Evolutionary conservation across 2,113 vertebrate genomes (phyloP).

Genomic region (Gadus chalcogrammus): DNA sequence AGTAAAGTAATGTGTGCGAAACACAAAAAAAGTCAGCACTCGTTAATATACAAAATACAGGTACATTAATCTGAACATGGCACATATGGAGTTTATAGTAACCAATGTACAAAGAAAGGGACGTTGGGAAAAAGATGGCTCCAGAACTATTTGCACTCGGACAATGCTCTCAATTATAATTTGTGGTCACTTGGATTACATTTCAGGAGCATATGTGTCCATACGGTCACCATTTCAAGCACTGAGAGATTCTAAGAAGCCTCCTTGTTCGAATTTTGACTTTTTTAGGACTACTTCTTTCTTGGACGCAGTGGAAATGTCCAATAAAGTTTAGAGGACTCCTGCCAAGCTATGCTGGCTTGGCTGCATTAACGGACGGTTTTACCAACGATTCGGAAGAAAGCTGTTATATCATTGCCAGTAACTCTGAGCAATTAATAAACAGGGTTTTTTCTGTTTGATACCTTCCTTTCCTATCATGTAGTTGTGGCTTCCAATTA

Average conservation of each 20-base stretch:
- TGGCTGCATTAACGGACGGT: conserved; percentile 25
- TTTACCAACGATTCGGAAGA: conserved; percentile 42
- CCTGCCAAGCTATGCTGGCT: conserved; percentile 35
- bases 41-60: too few relatives aligned
- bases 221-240: background rate
- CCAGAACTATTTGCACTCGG: too few relatives aligned
- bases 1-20: too few relatives aligned
- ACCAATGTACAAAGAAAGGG: too few relatives aligned
- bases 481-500: conserved; percentile 18
- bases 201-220: too few relatives aligned
- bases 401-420: conserved; percentile 43
- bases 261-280: conserved; percentile 8
- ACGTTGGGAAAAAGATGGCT: too few relatives aligned
- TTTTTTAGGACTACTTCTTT: conserved; percentile 1
- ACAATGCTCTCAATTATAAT: too few relatives aligned
- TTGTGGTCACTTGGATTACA: too few relatives aligned
- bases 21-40: too few relatives aligned
- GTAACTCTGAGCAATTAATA: conserved; percentile 36
- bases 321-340: conserved; percentile 32
- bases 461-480: conserved; percentile 28
- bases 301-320: conserved; percentile 10
- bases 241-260: background rate
- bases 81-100: too few relatives aligned
- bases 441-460: conserved; percentile 37
- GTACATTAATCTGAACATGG: too few relatives aligned